Base-by-base conservation (phyloP, 2,888 invertebrate species). In the Acleris sparsana region DNA sequence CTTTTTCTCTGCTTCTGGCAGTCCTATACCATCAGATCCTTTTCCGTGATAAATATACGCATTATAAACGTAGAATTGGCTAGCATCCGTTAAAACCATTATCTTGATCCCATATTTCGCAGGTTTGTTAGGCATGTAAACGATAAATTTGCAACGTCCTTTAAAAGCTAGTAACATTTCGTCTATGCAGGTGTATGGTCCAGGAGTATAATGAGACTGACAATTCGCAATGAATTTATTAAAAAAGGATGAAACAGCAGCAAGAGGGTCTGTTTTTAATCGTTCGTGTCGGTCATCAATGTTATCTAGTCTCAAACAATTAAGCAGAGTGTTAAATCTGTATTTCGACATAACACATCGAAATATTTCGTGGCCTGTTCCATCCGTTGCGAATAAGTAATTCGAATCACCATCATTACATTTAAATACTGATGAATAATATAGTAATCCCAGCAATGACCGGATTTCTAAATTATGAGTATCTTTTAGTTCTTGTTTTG, bases 21-120 rank as follows among this genome's bases (percentile, higher is more conserved):
- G 69, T 20, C 69, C 71, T 46, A 57, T 48, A 29, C 75, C 76
- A 74, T 81, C 78, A 59, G 72, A 71, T 33, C 69, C 72, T 73
- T 77, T 78, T 48, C 78, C 78, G 55, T 49, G 39, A 43, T 55
- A 39, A 43, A 55, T 56, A 22, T 56, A 56, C 11, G 55, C 55
- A 56, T 56, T 56, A 44, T 43, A 56, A 20, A 56, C 43, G 16
- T 55, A 55, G 13, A 55, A 55, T 43, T 18, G 39, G n/a, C 13
- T 2, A 25, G 25, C 20, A 44, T 56, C 55, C 20, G 44, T 44
- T 44, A 56, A 43, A 7, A 56, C 43, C 43, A 44, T 43, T 44
- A 56, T 44, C 22, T 56, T 56, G 44, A 56, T 56, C 22, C 55
- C 55, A 43, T 43, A 39, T 55, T 22, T 56, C 16, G 55, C 44